Evolutionary conservation across 2,797 vertebrate genomes (phyloP).

Genomic region (Sebastes elongatus): DNA sequence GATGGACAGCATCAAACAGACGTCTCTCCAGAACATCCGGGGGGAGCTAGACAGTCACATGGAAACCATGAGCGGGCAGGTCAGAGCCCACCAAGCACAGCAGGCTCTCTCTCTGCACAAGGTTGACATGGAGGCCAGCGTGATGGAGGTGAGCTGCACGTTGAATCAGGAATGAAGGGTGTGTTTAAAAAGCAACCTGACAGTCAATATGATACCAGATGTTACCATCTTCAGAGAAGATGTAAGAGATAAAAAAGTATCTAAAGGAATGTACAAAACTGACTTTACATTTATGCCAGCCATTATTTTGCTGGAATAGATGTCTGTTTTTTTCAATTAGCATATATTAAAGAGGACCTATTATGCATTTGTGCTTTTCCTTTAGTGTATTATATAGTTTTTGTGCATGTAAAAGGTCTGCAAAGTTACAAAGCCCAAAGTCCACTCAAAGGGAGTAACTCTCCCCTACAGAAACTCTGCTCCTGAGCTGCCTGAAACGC

Average conservation of each 20-base stretch:
- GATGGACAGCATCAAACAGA: conserved; percentile 85
- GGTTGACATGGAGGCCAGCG: conserved; percentile 88
- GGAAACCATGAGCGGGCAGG: conserved; percentile 80
- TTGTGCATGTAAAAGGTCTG: too few relatives aligned
- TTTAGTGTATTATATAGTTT: too few relatives aligned
- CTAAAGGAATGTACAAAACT: background rate
- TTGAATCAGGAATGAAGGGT: background rate
- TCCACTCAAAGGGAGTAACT: too few relatives aligned
- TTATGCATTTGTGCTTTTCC: too few relatives aligned
- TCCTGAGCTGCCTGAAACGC: too few relatives aligned
- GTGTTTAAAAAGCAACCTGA: background rate
- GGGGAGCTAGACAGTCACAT: conserved; percentile 84
- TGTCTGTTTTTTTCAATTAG: background rate
- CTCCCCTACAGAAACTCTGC: too few relatives aligned
- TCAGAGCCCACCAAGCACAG: conserved; percentile 80
- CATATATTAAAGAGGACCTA: too few relatives aligned
- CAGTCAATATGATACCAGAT: background rate
- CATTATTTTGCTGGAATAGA: background rate
- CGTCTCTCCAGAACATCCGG: conserved; percentile 83
- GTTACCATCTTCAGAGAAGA: background rate
- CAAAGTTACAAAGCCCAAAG: too few relatives aligned
- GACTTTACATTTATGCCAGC: background rate
- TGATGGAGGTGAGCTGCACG: conserved; percentile 79
- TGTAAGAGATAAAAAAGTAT: background rate
- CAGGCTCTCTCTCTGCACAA: conserved; percentile 87